A percentile compares a stretch with the other conserved stretches of the same genome.
Evolutionary conservation across 1,140 invertebrate species (phyloP).

Genomic region (Heliconius congener): DNA sequence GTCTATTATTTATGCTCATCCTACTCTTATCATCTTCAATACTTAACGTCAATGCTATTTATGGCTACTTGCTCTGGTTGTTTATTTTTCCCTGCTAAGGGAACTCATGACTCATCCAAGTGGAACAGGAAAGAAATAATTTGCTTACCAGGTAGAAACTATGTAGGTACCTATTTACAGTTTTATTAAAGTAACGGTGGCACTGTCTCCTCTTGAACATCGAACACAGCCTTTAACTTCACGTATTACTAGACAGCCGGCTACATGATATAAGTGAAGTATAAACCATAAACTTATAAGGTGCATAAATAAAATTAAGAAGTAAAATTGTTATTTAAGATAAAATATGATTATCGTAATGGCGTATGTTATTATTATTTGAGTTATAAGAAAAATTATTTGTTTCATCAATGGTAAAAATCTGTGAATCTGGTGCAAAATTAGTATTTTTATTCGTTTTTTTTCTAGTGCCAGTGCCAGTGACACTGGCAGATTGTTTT

Average conservation of each 20-base stretch:
- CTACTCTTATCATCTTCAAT: background rate
- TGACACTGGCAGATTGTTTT: no score
- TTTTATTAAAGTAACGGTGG: constrained; percentile 1
- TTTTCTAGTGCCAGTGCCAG: no score
- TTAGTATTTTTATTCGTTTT: no score
- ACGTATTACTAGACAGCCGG: background rate
- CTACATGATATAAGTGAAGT: background rate
- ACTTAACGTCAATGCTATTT: constrained; percentile 2
- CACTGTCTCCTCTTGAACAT: background rate
- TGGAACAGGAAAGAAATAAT: background rate
- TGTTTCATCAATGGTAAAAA: no score
- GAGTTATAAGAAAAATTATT: no score
- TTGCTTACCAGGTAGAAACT: background rate
- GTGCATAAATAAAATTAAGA: no score
- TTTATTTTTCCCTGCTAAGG: background rate
- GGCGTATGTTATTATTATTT: no score
- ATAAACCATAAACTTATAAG: no score
- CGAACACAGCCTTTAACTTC: background rate
- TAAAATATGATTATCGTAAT: no score
- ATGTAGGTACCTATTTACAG: background rate
- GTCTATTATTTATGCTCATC: background rate
- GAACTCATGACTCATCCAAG: background rate
- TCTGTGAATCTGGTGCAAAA: no score
- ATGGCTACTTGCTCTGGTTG: background rate
- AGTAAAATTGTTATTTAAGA: no score